These are phyloP conservation scores for Pachypeltis micranthus DNA, from an alignment of 1,140 invertebrate species.

Conservation along the genomic window DNA sequence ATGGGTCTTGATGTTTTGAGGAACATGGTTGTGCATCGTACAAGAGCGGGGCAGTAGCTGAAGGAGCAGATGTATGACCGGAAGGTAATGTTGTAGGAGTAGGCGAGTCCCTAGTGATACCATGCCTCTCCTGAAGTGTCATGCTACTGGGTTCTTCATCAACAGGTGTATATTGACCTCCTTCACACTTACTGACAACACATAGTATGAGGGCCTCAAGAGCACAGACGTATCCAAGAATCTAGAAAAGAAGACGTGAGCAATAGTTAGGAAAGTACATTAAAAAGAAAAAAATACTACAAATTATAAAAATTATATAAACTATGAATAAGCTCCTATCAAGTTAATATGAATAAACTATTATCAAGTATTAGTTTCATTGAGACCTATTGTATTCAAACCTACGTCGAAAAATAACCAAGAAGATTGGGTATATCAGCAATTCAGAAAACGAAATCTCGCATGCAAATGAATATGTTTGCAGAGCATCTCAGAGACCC, in stretches of 20 bases:
- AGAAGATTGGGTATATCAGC: too few species aligned
- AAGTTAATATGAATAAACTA: too few species aligned
- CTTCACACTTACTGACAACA: conserved; percentile 36
- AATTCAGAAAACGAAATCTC: too few species aligned
- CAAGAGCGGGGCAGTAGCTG: conserved; percentile 25
- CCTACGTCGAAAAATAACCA: too few species aligned
- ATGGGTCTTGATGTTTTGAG: conserved; percentile 42
- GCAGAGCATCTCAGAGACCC: too few species aligned
- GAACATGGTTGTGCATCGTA: conserved; percentile 46
- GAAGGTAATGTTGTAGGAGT: conserved; percentile 24
- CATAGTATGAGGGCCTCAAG: conserved; percentile 37
- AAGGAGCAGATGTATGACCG: conserved; percentile 21
- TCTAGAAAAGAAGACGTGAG: conserved; percentile 29
- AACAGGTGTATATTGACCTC: conserved; percentile 37
- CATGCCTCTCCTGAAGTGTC: conserved; percentile 34
- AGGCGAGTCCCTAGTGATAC: conserved; percentile 23
- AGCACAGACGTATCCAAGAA: conserved; percentile 38
- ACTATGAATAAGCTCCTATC: too few species aligned
- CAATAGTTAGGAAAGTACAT: too few species aligned
- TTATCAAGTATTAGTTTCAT: too few species aligned
- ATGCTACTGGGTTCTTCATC: conserved; percentile 38
- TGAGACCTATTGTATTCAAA: too few species aligned
- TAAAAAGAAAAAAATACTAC: too few species aligned
- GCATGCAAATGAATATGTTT: too few species aligned
- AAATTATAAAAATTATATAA: too few species aligned